phyloP scores from a whole-genome alignment of 2,888 invertebrate species.

The Nipponacmea schrenckii region DNA sequence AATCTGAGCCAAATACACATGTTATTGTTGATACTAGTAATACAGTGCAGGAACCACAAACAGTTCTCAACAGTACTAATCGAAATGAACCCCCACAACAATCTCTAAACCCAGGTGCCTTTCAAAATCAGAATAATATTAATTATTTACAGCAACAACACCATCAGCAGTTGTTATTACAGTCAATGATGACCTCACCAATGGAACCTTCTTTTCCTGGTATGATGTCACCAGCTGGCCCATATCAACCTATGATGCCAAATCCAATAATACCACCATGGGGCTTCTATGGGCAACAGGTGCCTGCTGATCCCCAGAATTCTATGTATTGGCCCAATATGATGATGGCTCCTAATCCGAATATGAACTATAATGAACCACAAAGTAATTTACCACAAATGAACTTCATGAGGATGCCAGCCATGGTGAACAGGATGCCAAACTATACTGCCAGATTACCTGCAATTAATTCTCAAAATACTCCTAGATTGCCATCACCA shows the following conservation, averaged over 20 bases:
- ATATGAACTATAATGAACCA: neutral
- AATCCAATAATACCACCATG: neutral
- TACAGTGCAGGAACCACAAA: neutral
- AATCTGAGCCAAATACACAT: slow-evolving; percentile 6
- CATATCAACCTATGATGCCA: slow-evolving; percentile 12
- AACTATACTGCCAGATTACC: neutral
- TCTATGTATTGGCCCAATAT: neutral
- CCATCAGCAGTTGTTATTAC: slow-evolving; percentile 14
- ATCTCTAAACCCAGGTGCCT: neutral
- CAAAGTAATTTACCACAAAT: neutral
- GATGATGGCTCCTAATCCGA: neutral
- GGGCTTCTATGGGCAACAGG: neutral
- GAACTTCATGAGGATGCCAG: neutral
- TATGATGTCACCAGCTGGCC: neutral
- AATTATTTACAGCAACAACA: neutral
- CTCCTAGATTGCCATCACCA: neutral
- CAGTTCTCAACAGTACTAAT: neutral
- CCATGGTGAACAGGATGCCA: neutral
- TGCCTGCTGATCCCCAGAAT: neutral
- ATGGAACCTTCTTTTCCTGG: slow-evolving; percentile 14
- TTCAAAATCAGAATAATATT: neutral
- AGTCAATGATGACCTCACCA: slow-evolving; percentile 13
- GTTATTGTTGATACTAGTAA: slow-evolving; percentile 4
- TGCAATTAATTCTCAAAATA: neutral
- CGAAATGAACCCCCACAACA: neutral